phyloP scores from a whole-genome alignment of 2,113 vertebrate species.

The Raja brachyura region DNA sequence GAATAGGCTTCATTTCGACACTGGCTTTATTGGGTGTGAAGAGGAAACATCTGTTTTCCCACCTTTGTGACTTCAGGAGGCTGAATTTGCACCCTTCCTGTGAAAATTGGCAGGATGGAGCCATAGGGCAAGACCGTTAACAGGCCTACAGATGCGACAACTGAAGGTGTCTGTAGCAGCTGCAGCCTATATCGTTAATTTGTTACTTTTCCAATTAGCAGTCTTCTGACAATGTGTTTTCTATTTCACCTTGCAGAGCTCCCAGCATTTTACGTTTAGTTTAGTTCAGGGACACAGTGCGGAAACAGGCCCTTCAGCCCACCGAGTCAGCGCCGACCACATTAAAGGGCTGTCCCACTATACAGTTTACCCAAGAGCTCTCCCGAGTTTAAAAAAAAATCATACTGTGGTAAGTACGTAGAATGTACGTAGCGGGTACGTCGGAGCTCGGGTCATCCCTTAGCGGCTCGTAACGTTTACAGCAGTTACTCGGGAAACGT shows the following conservation, averaged over 20 bases:
- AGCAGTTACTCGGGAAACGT: no score
- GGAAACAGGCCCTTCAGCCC: no score
- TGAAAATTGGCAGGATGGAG: background rate
- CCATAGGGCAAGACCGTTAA: background rate
- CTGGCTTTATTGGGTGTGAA: background rate
- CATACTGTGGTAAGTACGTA: no score
- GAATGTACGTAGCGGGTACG: no score
- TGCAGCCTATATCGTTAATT: background rate
- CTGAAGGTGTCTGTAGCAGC: background rate
- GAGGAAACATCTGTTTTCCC: background rate
- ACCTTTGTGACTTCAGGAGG: no score
- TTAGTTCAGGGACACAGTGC: no score
- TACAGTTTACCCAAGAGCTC: no score
- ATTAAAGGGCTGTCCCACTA: no score
- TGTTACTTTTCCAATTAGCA: background rate
- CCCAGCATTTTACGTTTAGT: background rate
- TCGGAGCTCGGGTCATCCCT: no score
- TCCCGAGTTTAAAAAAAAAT: no score
- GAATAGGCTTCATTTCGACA: background rate
- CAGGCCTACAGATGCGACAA: background rate
- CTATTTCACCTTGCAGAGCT: background rate
- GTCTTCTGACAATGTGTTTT: background rate
- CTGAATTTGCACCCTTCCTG: background rate
- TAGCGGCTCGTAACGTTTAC: no score
- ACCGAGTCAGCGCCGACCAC: no score